Evolutionary conservation across 1,140 invertebrate species (phyloP).

Genomic region (Battus philenor): DNA sequence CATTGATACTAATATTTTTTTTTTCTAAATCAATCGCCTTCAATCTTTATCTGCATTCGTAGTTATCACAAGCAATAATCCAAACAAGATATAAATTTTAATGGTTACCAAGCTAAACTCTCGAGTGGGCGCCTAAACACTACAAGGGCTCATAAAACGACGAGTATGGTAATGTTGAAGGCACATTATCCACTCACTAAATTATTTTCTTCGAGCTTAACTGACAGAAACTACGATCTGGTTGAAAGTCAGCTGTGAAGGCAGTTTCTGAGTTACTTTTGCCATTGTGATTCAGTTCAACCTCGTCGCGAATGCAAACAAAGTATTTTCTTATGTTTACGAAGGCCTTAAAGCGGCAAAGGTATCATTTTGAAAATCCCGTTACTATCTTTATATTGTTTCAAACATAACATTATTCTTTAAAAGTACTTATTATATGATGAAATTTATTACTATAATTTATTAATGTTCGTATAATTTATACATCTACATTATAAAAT

Average conservation of each 20-base stretch:
- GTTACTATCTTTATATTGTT: too few species aligned
- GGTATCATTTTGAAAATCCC: too few species aligned
- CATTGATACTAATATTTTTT: neutral
- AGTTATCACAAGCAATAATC: constrained; percentile 64
- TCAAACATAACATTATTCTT: too few species aligned
- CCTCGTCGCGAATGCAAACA: constrained; percentile 1
- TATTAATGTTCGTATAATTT: too few species aligned
- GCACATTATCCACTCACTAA: constrained; percentile 38
- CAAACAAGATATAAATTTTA: constrained; percentile 64
- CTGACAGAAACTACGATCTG: constrained; percentile 43
- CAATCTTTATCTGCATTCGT: constrained; percentile 36
- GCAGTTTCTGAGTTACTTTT: constrained; percentile 10
- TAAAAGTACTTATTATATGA: too few species aligned
- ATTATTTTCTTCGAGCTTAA: constrained; percentile 35
- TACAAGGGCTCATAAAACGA: constrained; percentile 62
- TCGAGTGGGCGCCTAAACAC: constrained; percentile 69
- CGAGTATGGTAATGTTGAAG: constrained; percentile 63
- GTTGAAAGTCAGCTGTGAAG: constrained; percentile 35
- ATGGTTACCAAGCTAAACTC: constrained; percentile 35
- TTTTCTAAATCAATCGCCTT: constrained; percentile 18
- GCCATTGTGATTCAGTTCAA: constrained; percentile 23
- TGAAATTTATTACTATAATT: too few species aligned
- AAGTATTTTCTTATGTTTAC: constrained; percentile 12
- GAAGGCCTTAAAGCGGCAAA: too few species aligned
- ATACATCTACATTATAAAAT: too few species aligned